Evolutionary conservation across 1,140 invertebrate genomes (phyloP).

Genomic region (Bombus turneri): DNA sequence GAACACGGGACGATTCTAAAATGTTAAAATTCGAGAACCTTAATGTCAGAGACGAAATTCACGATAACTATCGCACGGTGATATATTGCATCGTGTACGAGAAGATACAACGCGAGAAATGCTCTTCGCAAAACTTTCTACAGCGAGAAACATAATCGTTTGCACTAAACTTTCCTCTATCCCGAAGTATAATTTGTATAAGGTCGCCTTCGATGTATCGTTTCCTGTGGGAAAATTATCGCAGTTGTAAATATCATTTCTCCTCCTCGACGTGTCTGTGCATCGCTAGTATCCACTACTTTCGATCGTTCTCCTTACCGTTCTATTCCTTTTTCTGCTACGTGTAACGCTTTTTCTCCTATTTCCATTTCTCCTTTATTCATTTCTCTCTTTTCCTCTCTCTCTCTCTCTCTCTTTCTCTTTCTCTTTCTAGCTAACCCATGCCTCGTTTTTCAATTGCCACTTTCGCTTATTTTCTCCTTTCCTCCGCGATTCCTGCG

Average conservation of each 20-base stretch:
- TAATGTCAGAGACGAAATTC: too few relatives aligned
- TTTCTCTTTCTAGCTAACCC: too few relatives aligned
- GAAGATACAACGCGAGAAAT: neutral
- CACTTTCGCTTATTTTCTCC: neutral
- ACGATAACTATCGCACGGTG: too few relatives aligned
- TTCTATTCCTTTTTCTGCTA: neutral
- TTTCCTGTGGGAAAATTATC: constrained; percentile 21
- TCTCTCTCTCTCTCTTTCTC: neutral
- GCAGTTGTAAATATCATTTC: constrained; percentile 29
- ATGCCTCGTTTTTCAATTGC: neutral
- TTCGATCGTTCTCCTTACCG: neutral
- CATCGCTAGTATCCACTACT: constrained; percentile 5
- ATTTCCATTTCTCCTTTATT: neutral
- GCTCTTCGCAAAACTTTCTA: constrained; percentile 37
- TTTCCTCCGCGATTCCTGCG: neutral
- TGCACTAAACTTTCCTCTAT: constrained; percentile 29
- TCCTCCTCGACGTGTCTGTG: neutral
- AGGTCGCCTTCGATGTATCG: constrained; percentile 20
- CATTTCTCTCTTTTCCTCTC: neutral
- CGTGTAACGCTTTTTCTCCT: too few relatives aligned
- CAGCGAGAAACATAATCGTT: constrained; percentile 17
- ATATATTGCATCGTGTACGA: neutral
- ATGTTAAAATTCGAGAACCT: neutral
- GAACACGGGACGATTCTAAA: neutral
- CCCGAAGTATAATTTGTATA: neutral